Percentiles rank a stretch among this genome's conserved stretches.
phyloP scores from a whole-genome alignment of 2,113 vertebrate genomes.

The Chlorodrepanis virens region DNA sequence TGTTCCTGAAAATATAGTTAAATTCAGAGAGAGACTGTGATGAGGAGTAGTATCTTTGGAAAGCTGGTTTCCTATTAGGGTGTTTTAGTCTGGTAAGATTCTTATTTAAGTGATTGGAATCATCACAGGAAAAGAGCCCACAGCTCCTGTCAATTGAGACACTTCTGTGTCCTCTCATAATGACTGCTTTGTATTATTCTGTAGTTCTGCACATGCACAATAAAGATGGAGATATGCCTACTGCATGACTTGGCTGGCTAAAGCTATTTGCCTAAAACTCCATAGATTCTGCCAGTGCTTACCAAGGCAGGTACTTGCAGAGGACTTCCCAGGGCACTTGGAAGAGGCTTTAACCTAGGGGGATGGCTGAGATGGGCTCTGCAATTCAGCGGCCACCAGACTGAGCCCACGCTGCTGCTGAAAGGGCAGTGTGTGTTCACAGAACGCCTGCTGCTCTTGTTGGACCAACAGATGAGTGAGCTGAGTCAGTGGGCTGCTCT shows the following conservation, averaged over 20 bases:
- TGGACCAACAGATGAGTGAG: neutral
- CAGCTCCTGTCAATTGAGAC: neutral
- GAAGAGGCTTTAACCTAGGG: neutral
- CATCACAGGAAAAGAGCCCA: neutral
- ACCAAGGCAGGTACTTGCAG: neutral
- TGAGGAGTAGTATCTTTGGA: neutral
- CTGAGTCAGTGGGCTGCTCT: neutral
- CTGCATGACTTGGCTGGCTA: neutral
- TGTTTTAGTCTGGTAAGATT: neutral
- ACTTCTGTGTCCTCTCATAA: neutral
- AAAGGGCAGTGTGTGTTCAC: neutral
- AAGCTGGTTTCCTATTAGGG: neutral
- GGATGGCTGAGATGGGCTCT: neutral
- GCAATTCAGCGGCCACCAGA: neutral
- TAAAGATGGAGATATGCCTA: neutral
- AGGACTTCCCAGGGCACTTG: neutral
- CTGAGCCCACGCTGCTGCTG: neutral
- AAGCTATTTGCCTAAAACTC: neutral
- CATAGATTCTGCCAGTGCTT: neutral
- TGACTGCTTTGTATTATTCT: neutral
- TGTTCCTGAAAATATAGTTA: neutral
- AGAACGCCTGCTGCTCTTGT: neutral
- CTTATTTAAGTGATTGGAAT: neutral
- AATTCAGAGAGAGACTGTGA: neutral
- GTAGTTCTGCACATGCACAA: neutral